A percentile compares a stretch with the other conserved stretches of the same genome.
phyloP scores from a whole-genome alignment of 2,888 invertebrate genomes.

The Rosalia funebris region DNA sequence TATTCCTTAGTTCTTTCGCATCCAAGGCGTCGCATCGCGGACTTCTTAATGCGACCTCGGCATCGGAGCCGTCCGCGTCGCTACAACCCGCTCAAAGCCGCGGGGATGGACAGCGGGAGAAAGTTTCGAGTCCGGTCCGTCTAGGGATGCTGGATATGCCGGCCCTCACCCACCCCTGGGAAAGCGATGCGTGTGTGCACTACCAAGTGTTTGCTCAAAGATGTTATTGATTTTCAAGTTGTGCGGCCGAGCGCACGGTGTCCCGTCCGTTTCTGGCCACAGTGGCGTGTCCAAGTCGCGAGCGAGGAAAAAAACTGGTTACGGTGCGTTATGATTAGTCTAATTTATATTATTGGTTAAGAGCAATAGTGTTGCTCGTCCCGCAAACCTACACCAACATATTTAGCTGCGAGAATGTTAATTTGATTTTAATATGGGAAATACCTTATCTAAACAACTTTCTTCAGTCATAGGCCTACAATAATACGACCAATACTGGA shows the following conservation, averaged over 20 bases:
- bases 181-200: constrained; percentile 64
- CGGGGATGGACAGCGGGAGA: constrained; percentile 27
- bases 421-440: too few relatives aligned
- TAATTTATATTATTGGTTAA: too few relatives aligned
- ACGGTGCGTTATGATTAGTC: too few relatives aligned
- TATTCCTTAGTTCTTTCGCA: too few relatives aligned
- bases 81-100: constrained; percentile 8
- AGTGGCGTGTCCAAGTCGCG: constrained; percentile 44
- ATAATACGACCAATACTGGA: too few relatives aligned
- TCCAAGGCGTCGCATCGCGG: background rate
- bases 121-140: constrained; percentile 40
- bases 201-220: constrained; percentile 65
- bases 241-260: constrained; percentile 53
- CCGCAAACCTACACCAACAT: too few relatives aligned
- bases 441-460: too few relatives aligned
- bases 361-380: too few relatives aligned
- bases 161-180: constrained; percentile 53
- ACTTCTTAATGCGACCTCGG: constrained; percentile 1
- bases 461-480: too few relatives aligned
- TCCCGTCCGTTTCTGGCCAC: constrained; percentile 52
- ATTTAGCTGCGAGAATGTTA: too few relatives aligned
- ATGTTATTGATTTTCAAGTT: constrained; percentile 66
- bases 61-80: constrained; percentile 6
- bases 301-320: background rate
- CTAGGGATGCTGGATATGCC: constrained; percentile 36